Evolutionary conservation across 2,113 vertebrate genomes (phyloP), one percentile per base, ranked within the genome.

Genomic region (Cygnus atratus): DNA sequence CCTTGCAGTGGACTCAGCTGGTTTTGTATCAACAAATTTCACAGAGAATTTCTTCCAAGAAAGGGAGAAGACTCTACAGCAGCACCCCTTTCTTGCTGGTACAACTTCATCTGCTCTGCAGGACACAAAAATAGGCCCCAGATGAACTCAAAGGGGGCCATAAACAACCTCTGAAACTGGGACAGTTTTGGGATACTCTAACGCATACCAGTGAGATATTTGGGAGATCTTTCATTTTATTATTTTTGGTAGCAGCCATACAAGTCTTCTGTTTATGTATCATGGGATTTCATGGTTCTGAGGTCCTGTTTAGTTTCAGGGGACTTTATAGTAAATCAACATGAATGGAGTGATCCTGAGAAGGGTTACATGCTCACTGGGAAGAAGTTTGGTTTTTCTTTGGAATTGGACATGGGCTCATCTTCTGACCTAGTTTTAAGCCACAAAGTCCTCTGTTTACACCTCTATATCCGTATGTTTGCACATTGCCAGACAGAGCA

Each of bases 101-200:
- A 5, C 29, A 74, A 39, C 9, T 7, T 73, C 44, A 10, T 43
- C 61, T 65, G 50, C 46, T 85, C 44, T 54, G 55, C 20, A 37
- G 10, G 48, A 24, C 5, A 3, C 6, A 7, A 52, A 48, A 48
- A 2, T 0, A 1, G 3, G 4, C 17, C 15, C 71, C 48, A 28
- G n/a, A 12, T 15, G 57, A 35, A 35, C 29, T 25, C 41, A 8
- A 28, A 70, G 54, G 29, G 22, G 18, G 29, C n/a, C 10, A 4
- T 9, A 50, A 44, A 10, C 4, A 3, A 12, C 12, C 25, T 58
- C 46, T 52, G 41, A 19, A n/a, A 2, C 1, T 0, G 8, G 75
- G 44, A 28, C 11, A 4, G 22, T 2, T 31, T 57, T 37, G 73
- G 50, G 52, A 26, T 4, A 1, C 13, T 68, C 77, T 31, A 18